These are phyloP conservation scores for Sericinus montela DNA, from an alignment of 2,888 invertebrate genomes.

Conservation along the genomic window DNA sequence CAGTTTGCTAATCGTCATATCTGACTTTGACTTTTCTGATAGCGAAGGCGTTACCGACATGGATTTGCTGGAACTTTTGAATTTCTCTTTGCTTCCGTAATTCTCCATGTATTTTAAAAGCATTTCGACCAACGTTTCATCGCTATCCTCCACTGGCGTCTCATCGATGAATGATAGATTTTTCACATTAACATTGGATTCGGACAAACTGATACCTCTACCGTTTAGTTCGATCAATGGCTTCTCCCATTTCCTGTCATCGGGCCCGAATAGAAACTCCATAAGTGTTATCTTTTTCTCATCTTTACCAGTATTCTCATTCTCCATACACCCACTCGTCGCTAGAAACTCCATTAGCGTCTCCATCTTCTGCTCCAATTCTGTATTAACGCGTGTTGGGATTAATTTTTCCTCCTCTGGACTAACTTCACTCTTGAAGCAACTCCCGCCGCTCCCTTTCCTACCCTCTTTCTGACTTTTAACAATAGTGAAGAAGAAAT, in stretches of 20 bases:
- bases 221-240: conserved; percentile 52
- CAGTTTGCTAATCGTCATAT: conserved; percentile 64
- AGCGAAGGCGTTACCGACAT: conserved; percentile 57
- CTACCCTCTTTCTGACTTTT: conserved; percentile 68
- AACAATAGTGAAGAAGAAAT: conserved; percentile 73
- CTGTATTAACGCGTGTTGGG: conserved; percentile 56
- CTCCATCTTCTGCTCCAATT: conserved; percentile 72
- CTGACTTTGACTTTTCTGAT: conserved; percentile 70
- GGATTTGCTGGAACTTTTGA: conserved; percentile 37
- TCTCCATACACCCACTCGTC: conserved; percentile 64
- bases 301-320: conserved; percentile 37
- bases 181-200: conserved; percentile 60
- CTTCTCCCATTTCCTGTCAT: conserved; percentile 45
- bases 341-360: conserved; percentile 71
- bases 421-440: conserved; percentile 62
- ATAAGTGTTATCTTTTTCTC: conserved; percentile 71
- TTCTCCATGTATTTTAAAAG: conserved; percentile 70
- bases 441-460: conserved; percentile 64
- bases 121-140: conserved; percentile 66
- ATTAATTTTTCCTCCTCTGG: conserved; percentile 47
- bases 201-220: conserved; percentile 53
- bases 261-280: conserved; percentile 69
- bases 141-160: conserved; percentile 61
- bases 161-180: conserved; percentile 66
- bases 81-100: conserved; percentile 51